A percentile compares a stretch with the other conserved stretches of the same genome.
These are phyloP conservation scores for Heteromormyrus szaboi DNA, from an alignment of 2,797 vertebrate genomes.

Conservation along the genomic window DNA sequence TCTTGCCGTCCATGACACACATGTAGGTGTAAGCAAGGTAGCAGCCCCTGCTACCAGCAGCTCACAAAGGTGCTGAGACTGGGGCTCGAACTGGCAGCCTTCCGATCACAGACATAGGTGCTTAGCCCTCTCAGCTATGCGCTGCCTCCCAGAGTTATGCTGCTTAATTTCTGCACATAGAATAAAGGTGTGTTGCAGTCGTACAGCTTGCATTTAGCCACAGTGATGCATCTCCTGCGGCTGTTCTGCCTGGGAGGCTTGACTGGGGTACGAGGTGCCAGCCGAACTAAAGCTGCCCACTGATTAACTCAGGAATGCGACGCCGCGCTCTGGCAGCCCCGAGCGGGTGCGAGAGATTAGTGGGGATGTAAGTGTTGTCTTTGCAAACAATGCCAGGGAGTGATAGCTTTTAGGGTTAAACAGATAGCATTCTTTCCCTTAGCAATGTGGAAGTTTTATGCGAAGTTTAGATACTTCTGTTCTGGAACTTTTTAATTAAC, in stretches of 20 bases:
- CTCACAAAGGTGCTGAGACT: neutral
- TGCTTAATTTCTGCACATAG: neutral
- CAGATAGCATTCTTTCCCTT: neutral
- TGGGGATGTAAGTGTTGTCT: neutral
- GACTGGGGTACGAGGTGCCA: neutral
- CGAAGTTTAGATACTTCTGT: neutral
- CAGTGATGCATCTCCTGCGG: neutral
- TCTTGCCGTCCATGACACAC: neutral
- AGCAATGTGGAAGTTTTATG: neutral
- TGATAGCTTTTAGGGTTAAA: conserved; percentile 3
- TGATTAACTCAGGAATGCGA: neutral
- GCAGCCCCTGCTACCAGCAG: neutral
- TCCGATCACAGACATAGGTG: neutral
- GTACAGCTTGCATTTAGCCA: neutral
- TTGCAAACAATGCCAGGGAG: conserved; percentile 8
- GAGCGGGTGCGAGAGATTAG: neutral
- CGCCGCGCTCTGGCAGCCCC: neutral
- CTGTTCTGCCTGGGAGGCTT: neutral
- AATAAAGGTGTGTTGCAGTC: neutral
- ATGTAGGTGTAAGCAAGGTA: neutral
- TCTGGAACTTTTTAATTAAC: neutral
- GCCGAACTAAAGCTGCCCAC: neutral
- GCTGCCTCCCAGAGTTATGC: neutral
- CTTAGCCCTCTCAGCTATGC: neutral
- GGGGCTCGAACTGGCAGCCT: neutral